Base-by-base conservation (phyloP, 2,113 vertebrate species). In the Nestor notabilis region DNA sequence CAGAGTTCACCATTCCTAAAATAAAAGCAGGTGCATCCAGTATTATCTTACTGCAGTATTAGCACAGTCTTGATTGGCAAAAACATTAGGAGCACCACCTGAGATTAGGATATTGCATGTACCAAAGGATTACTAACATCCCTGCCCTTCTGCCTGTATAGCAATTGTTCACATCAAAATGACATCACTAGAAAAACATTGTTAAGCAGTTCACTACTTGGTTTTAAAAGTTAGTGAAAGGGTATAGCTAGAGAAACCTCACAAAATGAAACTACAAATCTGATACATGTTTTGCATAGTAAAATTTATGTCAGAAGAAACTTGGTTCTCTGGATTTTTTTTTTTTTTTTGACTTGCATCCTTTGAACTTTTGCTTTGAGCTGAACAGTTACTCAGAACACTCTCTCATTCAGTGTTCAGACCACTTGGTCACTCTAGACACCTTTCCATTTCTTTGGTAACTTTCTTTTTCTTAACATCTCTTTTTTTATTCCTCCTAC, bases 221-320 rank as follows among this genome's bases (percentile, higher is more conserved):
- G 29, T 85, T 87, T 87, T 82, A 66, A 13, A 93, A 87, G 61
- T 76, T 52, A 89, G 29, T 60, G 52, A 65, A 78, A 72, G 20
- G 17, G 17, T 66, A 58, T 27, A 58, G 77, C 46, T 91, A 78
- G 27, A 75, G 47, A 79, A 84, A 92, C 10, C 41, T 82, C 53
- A 66, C 37, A 87, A 76, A 85, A 72, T 53, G 27, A 79, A 79
- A 72, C n/a, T 75, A 74, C 29, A 68, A 79, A 85, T 72, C 27
- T 46, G 44, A 77, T 61, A 37, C 0, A 43, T 8, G 9, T 87
- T 95, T 93, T 96, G 93, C 91, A 95, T 94, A 94, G 95, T 91
- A 91, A 65, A 61, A 63, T 43, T 82, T 41, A 44, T 53, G 31
- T 50, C 77, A 82, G 28, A 49, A 90, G 75, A 71, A 79, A 52